Base-by-base conservation (phyloP, 2,113 vertebrate species). In the Dicentrarchus labrax region DNA sequence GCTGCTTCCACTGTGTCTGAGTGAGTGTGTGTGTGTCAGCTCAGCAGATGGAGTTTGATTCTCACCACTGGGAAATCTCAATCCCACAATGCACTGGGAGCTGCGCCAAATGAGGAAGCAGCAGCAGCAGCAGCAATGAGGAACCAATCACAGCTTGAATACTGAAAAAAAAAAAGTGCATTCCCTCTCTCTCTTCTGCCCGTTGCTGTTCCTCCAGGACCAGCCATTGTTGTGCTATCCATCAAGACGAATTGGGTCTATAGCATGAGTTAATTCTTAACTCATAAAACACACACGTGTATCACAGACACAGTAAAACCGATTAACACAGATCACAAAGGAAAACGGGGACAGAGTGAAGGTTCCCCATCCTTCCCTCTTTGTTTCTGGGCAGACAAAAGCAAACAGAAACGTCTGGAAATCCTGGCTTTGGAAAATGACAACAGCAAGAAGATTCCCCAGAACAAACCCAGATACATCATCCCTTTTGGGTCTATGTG, bases 21-120 rank as follows among this genome's bases (percentile, higher is more conserved):
- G 80, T 43, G 80, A 54, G 76, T 74, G 67, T 84, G 61, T 88
- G 78, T 79, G 64, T 88, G 75, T 91, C 86, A 74, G 85, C 78
- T 89, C 69, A 75, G 86, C 90, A 91, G 90, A 93, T 91, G 91
- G 92, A 89, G 88, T 86, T 92, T 78, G 85, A 89, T 85, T 92
- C 89, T 87, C 85, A 90, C 87, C 80, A 76, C 84, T 87, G 93
- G 90, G 91, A 93, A 93, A 93, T 94, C 86, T 85, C 87, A 86
- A 87, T 89, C 92, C 91, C 89, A 94, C 88, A 94, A 93, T 94
- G 86, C 91, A 90, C 84, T 88, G 91, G 93, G 91, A 91, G 78
- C 38, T 0, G 51, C 21, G 91, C 93, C 94, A 91, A 86, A 88
- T 62, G 77, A 87, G 74, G 78, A 92, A 82, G 86, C n/a, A n/a